Percentiles rank a stretch among this genome's conserved stretches.
Evolutionary conservation across 1,140 invertebrate species (phyloP).

Genomic region (Drosophila elegans): DNA sequence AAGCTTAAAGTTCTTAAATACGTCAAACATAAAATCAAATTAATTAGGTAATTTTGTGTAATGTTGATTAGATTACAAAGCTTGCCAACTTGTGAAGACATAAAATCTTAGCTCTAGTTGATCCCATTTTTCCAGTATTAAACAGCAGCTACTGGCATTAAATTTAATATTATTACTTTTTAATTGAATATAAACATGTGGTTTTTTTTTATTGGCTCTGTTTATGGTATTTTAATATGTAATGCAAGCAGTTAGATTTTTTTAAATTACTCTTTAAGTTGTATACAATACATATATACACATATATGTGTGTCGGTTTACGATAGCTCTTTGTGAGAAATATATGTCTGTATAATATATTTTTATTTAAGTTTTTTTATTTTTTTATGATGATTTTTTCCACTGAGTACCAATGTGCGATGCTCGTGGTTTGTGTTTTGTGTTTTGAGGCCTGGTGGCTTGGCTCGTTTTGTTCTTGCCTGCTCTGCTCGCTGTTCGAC

Average conservation of each 20-base stretch:
- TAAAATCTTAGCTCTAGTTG: background rate
- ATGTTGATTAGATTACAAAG: background rate
- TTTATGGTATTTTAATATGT: background rate
- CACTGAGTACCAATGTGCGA: slow-evolving; percentile 15
- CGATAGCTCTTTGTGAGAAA: too few species aligned
- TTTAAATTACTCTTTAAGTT: too few species aligned
- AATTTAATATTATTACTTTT: background rate
- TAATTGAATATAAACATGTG: background rate
- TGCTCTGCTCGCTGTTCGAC: slow-evolving; percentile 42
- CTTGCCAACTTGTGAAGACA: background rate
- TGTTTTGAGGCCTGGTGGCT: slow-evolving; percentile 3
- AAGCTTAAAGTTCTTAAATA: background rate
- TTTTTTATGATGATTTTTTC: too few species aligned
- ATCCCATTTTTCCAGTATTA: background rate
- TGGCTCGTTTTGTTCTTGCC: slow-evolving; percentile 77
- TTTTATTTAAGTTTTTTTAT: too few species aligned
- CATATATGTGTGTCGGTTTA: too few species aligned
- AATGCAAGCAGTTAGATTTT: too few species aligned
- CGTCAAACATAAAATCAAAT: background rate
- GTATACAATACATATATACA: too few species aligned
- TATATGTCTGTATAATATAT: too few species aligned
- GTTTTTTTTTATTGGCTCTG: background rate
- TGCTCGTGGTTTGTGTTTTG: slow-evolving; percentile 17
- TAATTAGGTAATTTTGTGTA: background rate
- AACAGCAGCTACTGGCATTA: background rate